Conservation (phyloP, 1,140 invertebrate species). For the Drosophila littoralis region DNA sequence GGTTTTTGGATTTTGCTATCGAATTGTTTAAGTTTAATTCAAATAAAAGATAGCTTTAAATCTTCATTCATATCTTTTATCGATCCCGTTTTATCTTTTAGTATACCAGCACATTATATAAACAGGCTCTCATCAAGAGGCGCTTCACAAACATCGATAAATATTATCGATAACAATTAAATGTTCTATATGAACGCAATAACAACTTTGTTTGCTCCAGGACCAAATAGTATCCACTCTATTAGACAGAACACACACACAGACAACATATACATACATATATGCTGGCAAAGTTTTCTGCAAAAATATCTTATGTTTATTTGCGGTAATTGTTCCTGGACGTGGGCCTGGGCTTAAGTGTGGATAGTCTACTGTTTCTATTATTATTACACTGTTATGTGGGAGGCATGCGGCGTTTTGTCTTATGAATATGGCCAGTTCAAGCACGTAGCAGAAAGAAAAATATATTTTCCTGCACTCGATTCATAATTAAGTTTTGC, state of each 20-base stretch:
- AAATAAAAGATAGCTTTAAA: background rate
- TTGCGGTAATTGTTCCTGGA: conserved; percentile 15
- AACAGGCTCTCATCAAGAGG: too few relatives aligned
- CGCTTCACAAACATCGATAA: too few relatives aligned
- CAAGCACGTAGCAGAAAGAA: background rate
- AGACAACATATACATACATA: background rate
- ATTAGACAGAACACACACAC: too few relatives aligned
- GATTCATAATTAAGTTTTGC: conserved; percentile 58
- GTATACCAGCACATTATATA: too few relatives aligned
- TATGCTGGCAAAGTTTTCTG: background rate
- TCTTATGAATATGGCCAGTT: conserved; percentile 5
- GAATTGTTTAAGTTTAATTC: background rate
- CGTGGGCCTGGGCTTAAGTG: background rate
- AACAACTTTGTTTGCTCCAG: too few relatives aligned
- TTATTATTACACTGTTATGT: conserved; percentile 11
- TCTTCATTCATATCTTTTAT: too few relatives aligned
- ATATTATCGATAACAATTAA: too few relatives aligned
- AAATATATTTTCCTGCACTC: conserved; percentile 36
- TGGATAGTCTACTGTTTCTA: conserved; percentile 1
- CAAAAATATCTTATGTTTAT: conserved; percentile 25
- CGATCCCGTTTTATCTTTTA: too few relatives aligned
- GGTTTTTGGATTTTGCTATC: background rate
- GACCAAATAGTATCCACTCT: too few relatives aligned
- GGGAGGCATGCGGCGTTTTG: background rate
- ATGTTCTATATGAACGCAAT: background rate